Base-by-base conservation (phyloP, 2,113 vertebrate genomes). In the Sialia sialis region DNA sequence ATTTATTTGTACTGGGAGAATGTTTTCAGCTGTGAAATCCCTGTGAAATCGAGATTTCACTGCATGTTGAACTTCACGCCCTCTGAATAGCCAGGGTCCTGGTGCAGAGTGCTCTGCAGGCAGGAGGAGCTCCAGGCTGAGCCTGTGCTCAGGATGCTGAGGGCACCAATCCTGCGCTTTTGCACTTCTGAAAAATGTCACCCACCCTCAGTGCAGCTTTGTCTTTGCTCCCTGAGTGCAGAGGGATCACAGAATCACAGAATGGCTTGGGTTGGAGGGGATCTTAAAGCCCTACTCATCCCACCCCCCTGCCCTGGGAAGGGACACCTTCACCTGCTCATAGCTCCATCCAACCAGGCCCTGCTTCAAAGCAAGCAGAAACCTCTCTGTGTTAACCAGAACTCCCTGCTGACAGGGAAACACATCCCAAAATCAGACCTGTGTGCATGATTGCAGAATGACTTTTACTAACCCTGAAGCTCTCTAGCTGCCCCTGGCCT, bases 21-120 rank as follows among this genome's bases (percentile, higher is more conserved):
- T 34, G 69, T 90, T 90, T 84, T 94, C 89, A 91, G 89, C 87
- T 73, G 72, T 94, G 87, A 95, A 95, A 96, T 95, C 79, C 82
- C 87, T 52, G 78, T 95, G 94, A 93, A 94, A 96, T 80, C 4
- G 17, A 36, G 81, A 94, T 94, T 96, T 94, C 84, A 58, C 66
- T 64, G 51, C 20, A 7, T 7, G 68, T 86, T 95, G 85, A 94
- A 88, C 94, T 68, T 51, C 20, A 18, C 0, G 5, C 27, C 63
- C 90, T 52, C 36, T 38, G 56, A 15, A 86, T 52, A 84, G 48
- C 5, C 75, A 79, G 58, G 16, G 38, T 30, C 23, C 74, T 17
- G 16, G 58, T 89, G 17, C 85, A 49, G 19, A 70, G 48, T 32
- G 73, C 52, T 89, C 56, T 87, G 89, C 64, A 75, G 48, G 62